Evolutionary conservation across 1,140 invertebrate genomes (phyloP), one percentile per base, ranked within the genome.

Genomic region (Gerris buenoi): DNA sequence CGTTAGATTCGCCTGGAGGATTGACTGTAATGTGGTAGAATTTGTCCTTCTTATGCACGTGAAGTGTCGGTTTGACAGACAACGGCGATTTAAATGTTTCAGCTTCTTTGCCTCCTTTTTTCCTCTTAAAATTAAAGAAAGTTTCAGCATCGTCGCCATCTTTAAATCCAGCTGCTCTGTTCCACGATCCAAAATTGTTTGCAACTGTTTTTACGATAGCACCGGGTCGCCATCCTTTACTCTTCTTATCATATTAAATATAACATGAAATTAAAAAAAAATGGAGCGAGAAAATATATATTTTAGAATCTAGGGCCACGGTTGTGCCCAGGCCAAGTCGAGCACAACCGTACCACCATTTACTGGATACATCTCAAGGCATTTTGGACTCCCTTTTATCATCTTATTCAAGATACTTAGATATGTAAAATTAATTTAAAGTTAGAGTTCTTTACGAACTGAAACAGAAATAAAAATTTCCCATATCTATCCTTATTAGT

Each of bases 31-130:
- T 79, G 59, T 77, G 81, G 71, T 82, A 82, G 2, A 77, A 73
- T 26, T 82, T 81, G 57, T 81, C 79, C 70, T 81, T 80, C 67
- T 81, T 82, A 67, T 82, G 79, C 1, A 84, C 78, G 67, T 79
- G 79, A 1, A 83, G 70, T 0, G 81, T 78, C 3, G 81, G 80
- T 68, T 80, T 82, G 0, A 79, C 79, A 46, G 77, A 72, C 29
- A n/a, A 13, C 1, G 3, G 10, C 13, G 10, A n/a, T 60, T 59
- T 66, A 5, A 2, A 18, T 22, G 2, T 23, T 3, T 66, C 65
- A 59, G 18, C 46, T 60, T 58, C 59, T 58, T 59, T 29, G 2
- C 26, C 26, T 65, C 29, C 46, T 27, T 46, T 28, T 65, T 66
- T 23, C 46, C 62, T 27, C 23, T 33, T 2, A 22, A 15, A 25